Evolutionary conservation across 2,113 vertebrate genomes (phyloP), one percentile per base, ranked within the genome.

Genomic region (Esox niger): DNA sequence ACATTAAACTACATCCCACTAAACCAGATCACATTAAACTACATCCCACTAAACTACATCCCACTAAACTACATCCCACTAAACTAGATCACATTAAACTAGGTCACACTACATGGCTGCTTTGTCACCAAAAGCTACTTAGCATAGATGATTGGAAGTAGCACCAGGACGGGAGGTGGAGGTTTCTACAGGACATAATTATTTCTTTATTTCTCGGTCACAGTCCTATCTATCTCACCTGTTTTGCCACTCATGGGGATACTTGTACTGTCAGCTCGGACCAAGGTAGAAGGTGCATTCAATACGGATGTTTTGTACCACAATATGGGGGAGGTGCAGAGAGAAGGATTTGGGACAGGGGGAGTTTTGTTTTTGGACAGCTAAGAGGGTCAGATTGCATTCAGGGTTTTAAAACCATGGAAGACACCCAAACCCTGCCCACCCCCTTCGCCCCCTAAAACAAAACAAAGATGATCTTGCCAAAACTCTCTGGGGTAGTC

Each of bases 391-490:
- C 62, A 20, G 70, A 69, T 64, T 77, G 60, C 62, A 74, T 68
- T 61, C 70, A 49, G 62, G 62, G 68, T 71, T 49, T 62, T 38
- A 38, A 79, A 77, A 69, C 73, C 62, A 64, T 74, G 70, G 35
- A 58, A 10, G 72, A 49, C 69, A 82, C 71, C 78, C 71, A 80
- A 82, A 77, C 76, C 59, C 70, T 62, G n/a, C 74, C 68, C 65
- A 73, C 62, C 62, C 1, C 59, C 70, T 62, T 23, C 74, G 70
- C 65, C 75, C 62, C 62, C 1, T 25, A 57, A 78, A 87, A 81
- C 79, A 69, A 84, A 81, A 82, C 76, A 79, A 73, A 78, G 73
- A 68, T 62, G 75, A 64, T 66, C 79, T 73, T 85, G 88, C 86
- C 84, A 89, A 84, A 79, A 67, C 61, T 57, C 54, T 77, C 79